Base-by-base conservation (phyloP, 37 sponge, comb jelly and placozoan species). In the Geodia barretti region DNA sequence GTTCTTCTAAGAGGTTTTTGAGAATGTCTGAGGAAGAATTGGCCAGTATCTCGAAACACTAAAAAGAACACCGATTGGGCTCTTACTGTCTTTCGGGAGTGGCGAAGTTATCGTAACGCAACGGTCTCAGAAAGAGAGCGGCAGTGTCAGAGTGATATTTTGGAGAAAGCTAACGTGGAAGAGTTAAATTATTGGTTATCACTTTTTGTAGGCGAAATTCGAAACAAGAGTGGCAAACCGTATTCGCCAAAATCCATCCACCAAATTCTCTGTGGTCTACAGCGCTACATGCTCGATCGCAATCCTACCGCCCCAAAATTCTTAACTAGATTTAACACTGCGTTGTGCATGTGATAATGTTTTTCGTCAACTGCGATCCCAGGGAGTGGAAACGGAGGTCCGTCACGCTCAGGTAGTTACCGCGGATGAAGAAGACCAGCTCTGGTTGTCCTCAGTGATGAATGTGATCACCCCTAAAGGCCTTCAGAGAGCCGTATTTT, bases 181-280 rank as follows among this genome's bases (percentile, higher is more conserved):
- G n/a, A n/a, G n/a, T n/a, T n/a, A n/a, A n/a, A n/a, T n/a, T n/a
- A n/a, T n/a, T n/a, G n/a, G n/a, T n/a, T n/a, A n/a, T n/a, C n/a
- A n/a, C n/a, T n/a, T n/a, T n/a, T n/a, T n/a, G n/a, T n/a, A 3
- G 23, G 30, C n/a, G 11, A 78, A 64, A 32, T 66, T 41, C 26
- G 63, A 37, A 63, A 24, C 23, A 41, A 29, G 39, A 37, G 68
- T 21, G 83, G 78, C 5, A 24, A 76, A 4, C 40, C 62, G 0
- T 77, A 70, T 60, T 67, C 77, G 4, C 74, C 86, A 36, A 59
- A 58, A 28, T 73, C 79, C 5, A 79, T 86, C 40, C 77, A 84
- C 4, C 61, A 31, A 35, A 31, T 84, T 1, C 70, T 84, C 3
- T 34, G 11, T 77, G 77, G 85, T 9, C 36, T 84, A 28, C 70